phyloP scores from a whole-genome alignment of 2,797 vertebrate genomes.

The Melanotaenia trifasciata region DNA sequence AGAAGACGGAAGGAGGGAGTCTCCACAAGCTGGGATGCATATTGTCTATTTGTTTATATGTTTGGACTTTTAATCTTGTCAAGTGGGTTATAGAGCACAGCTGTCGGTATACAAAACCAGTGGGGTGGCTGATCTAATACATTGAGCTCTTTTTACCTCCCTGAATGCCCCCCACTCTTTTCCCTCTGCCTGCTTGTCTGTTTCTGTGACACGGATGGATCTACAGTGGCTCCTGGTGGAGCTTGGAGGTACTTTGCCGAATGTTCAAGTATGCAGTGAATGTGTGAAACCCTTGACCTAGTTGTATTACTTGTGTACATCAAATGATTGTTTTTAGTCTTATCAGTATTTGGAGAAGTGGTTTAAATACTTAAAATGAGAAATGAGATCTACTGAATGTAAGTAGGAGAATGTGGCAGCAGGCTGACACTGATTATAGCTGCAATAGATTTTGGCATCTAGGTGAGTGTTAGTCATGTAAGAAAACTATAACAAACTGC shows the following conservation, averaged over 20 bases:
- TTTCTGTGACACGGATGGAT: constrained; percentile 52
- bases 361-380: constrained; percentile 35
- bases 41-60: constrained; percentile 81
- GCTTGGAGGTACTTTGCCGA: constrained; percentile 41
- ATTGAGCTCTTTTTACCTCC: constrained; percentile 65
- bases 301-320: constrained; percentile 41
- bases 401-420: constrained; percentile 17
- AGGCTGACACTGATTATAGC: constrained; percentile 25
- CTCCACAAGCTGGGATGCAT: constrained; percentile 66
- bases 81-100: constrained; percentile 81
- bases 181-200: constrained; percentile 8
- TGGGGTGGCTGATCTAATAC: constrained; percentile 77
- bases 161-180: constrained; percentile 35
- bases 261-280: constrained; percentile 23
- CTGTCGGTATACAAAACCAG: constrained; percentile 79
- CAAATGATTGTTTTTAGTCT: constrained; percentile 56
- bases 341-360: constrained; percentile 49
- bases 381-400: constrained; percentile 39
- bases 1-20: constrained; percentile 43
- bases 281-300: constrained; percentile 77
- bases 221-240: constrained; percentile 83
- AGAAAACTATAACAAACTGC: constrained; percentile 7
- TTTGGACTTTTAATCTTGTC: constrained; percentile 82
- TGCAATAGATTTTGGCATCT: constrained; percentile 42
- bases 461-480: constrained; percentile 35